Conservation (phyloP, 2,797 vertebrate species). For the Odontamblyopus rebecca region DNA sequence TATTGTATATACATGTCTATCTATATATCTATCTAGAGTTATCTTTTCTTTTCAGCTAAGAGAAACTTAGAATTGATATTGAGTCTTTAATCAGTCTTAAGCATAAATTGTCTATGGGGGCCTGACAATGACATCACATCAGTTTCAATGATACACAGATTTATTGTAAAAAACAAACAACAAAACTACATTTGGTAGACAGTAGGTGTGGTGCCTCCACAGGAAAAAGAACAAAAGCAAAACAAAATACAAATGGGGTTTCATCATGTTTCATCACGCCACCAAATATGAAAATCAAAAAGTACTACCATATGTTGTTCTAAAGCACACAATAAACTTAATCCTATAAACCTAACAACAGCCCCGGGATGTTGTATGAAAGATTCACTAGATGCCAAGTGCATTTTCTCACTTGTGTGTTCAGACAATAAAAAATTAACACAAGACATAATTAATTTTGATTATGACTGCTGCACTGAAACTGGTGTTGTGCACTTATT, state of each 20-base stretch:
- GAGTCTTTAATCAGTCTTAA: too few species aligned
- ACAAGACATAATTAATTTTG: conserved; percentile 87
- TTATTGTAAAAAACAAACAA: too few species aligned
- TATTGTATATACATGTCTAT: neutral
- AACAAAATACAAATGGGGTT: neutral
- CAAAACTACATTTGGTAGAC: too few species aligned
- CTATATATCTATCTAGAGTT: too few species aligned
- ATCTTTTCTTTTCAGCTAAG: neutral
- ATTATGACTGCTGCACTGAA: conserved; percentile 85
- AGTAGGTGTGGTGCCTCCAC: neutral
- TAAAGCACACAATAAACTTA: conserved; percentile 7
- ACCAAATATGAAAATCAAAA: neutral
- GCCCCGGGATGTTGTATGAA: conserved; percentile 83
- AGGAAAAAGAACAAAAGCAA: neutral
- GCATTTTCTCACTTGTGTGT: conserved; percentile 83
- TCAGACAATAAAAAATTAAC: conserved; percentile 90
- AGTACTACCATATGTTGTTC: neutral
- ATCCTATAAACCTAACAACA: conserved; percentile 35
- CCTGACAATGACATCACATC: too few species aligned
- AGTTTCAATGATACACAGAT: too few species aligned
- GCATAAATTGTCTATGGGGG: too few species aligned
- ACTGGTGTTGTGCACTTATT: conserved; percentile 80
- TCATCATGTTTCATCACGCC: neutral
- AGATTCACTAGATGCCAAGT: conserved; percentile 83
- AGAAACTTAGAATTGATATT: too few species aligned